Evolutionary conservation across 92 coral and sea anemone genomes (phyloP), one percentile per base, ranked within the genome.

Genomic region (Siderastrea siderea): DNA sequence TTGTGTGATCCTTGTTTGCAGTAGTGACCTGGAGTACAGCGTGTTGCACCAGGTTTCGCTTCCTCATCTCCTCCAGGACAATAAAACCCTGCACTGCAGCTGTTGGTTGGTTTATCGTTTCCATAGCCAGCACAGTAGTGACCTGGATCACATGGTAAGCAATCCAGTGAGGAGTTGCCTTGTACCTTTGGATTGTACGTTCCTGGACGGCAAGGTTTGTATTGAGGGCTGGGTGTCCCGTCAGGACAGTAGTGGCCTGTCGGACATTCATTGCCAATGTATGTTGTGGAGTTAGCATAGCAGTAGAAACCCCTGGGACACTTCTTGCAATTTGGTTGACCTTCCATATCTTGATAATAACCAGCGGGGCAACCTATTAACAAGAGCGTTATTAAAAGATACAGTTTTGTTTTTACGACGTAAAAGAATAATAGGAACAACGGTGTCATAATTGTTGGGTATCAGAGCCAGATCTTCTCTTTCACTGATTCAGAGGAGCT

Each of bases 301-400:
- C 99, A 97, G 87, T 90, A 97, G 86, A 93, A 97, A 53, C 99
- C 99, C 62, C 84, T 86, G 10, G 99, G 99, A 71, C 99, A 97
- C 16, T 83, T 68, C 17, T 94, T 87, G 60, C 99, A 97, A 3
- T 78, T 82, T 54, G 68, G 76, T 81, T 78, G 92, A 12, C 98
- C 98, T 84, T 95, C 96, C 84, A 95, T 88, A 63, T 92, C 87
- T 70, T 97, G 96, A 92, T 97, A 97, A 2, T 89, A 89, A 38
- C 99, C 99, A 67, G 98, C 93, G 43, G 93, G 88, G 77, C 99
- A 97, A 7, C 99, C 99, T 97, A 46, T 73, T 43, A 45, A 26
- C 61, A 57, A 65, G 60, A 69, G 48, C 3, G 2, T 4, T 3
- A 69, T 38, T 43, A 38, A 12, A 3, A 69, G 4, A 6, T 12